Evolutionary conservation across 2,888 invertebrate species (phyloP), one percentile per base, ranked within the genome.

Genomic region (Oligia fasciuncula): DNA sequence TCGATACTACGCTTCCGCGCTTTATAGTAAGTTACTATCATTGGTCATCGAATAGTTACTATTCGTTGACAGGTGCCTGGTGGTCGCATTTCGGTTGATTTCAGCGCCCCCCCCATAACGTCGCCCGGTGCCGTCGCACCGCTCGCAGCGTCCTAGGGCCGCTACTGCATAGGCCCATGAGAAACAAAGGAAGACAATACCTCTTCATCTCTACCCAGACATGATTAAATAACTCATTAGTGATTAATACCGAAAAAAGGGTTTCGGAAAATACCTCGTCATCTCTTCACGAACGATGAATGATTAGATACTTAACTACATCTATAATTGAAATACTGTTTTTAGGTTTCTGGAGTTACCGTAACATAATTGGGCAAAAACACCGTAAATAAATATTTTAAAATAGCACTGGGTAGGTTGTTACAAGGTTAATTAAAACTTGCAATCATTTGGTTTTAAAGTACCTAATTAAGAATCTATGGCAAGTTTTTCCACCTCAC

Each of bases 321-420:
- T n/a, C 17, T 40, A 74, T 51, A 76, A n/a, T 71, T 43, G 4
- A 71, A 76, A 49, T n/a, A 29, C n/a, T 40, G 4, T 78, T 29
- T 71, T 75, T 77, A 46, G 3, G 46, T 60, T n/a, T 57, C 17
- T 46, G 13, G 2, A 60, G n/a, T 2, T 11, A 77, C 60, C 49
- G 29, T 76, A 29, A 23, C 49, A 4, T 29, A 79, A 4, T 63
- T 62, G 13, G 17, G 35, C 17, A 79, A 79, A 77, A 79, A 66
- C 51, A 66, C 35, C 80, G 54, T 54, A 46, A 35, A 54, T 66
- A 46, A 79, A 63, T 63, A 0, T 13, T 79, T 43, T 35, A 35
- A 65, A 65, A 23, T 65, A 54, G 29, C 8, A 46, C 8, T 35
- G 13, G 35, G 13, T 46, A 77, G 51, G 51, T 54, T 63, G 29